Base-by-base conservation (phyloP, 2,888 invertebrate genomes). In the Tenthredo scrophulariae region DNA sequence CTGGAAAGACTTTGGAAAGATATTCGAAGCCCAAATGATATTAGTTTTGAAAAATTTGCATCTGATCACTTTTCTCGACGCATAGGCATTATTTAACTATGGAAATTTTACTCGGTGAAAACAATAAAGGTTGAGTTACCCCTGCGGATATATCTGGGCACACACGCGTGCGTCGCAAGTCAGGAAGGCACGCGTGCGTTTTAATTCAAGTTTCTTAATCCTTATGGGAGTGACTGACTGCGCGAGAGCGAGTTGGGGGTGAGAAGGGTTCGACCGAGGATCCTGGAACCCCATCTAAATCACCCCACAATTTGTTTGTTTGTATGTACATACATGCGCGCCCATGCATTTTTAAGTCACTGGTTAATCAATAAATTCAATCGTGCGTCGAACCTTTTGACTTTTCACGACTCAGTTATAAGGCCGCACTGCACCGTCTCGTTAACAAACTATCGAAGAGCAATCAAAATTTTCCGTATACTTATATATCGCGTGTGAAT, bases 181-280 rank as follows among this genome's bases (percentile, higher is more conserved):
- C 79, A 72, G 67, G 72, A 80, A 37, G 80, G 84, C 72, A 58
- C 84, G 90, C 89, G 90, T 91, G 89, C 89, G 89, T 90, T 91
- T 91, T 90, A 91, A 91, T 92, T 91, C 88, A 87, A 86, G 88
- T 90, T 86, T 89, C 86, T 85, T 88, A 87, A 89, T 88, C 87
- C 86, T 79, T 65, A 84, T 70, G 83, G 83, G 83, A 83, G 50
- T 83, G 83, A 83, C 67, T 43, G 83, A 83, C 70, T 83, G 83
- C 46, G 15, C 37, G 26, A 37, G 26, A 62, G 10, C 22, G 22
- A 33, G 46, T 15, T 15, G 46, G 43, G 67, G 83, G 46, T 26
- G 67, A 43, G 83, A 83, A 83, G 46, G 83, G 83, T 26, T 83
- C 67, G 83, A 5, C 13, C 46, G 67, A 29, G n/a, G 83, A 58